Percentiles rank a stretch among this genome's conserved stretches.
These are phyloP conservation scores for Coleophora deauratella DNA, from an alignment of 2,888 invertebrate genomes.

Conservation along the genomic window DNA sequence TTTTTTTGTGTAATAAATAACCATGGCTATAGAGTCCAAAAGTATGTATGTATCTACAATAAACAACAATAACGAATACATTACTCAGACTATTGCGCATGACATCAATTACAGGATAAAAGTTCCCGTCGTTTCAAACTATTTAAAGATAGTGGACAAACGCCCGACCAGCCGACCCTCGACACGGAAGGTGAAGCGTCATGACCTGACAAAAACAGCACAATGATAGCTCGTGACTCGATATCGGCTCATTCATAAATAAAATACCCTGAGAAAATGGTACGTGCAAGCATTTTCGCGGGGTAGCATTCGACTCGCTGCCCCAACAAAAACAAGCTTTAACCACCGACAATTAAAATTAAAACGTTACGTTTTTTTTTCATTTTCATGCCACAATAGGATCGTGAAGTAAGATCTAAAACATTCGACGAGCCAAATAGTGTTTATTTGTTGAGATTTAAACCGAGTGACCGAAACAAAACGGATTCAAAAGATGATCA, in stretches of 20 bases:
- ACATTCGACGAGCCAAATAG: too few relatives aligned
- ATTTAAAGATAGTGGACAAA: conserved; percentile 28
- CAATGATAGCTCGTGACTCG: conserved; percentile 51
- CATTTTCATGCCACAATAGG: background rate
- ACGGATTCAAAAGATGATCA: too few relatives aligned
- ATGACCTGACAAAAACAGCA: conserved; percentile 48
- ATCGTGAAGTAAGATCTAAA: too few relatives aligned
- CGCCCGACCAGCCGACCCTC: conserved; percentile 40
- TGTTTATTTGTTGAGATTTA: too few relatives aligned
- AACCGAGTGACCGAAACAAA: too few relatives aligned
- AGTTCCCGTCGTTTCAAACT: too few relatives aligned
- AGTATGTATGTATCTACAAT: too few relatives aligned
- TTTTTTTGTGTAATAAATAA: too few relatives aligned
- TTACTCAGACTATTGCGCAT: too few relatives aligned
- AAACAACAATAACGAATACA: too few relatives aligned
- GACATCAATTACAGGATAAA: too few relatives aligned
- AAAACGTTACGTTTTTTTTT: background rate
- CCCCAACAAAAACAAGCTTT: conserved; percentile 2
- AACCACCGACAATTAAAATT: conserved; percentile 2
- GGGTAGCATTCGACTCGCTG: conserved; percentile 13
- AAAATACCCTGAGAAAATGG: conserved; percentile 43
- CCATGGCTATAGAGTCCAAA: too few relatives aligned
- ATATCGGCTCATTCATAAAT: conserved; percentile 46
- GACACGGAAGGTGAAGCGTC: conserved; percentile 54
- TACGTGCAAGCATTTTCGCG: conserved; percentile 59